Conservation (phyloP, 2,113 vertebrate species). For the Mirza zaza region DNA sequence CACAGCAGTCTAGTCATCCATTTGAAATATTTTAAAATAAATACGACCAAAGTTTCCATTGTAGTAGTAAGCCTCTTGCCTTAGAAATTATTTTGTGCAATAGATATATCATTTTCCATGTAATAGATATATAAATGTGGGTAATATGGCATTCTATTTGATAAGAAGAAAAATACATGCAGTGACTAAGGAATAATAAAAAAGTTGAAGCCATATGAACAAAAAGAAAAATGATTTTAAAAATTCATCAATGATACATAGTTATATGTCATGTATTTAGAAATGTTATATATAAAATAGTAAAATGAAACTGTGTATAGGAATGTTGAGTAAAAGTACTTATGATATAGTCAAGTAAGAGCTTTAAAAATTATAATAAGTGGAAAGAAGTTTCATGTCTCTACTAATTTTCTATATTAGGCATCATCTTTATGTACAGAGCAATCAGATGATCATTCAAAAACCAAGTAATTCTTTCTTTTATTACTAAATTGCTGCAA, state of each 20-base stretch:
- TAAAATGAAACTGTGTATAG: constrained; percentile 33
- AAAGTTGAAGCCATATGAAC: constrained; percentile 31
- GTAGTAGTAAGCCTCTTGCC: constrained; percentile 63
- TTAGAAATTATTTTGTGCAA: constrained; percentile 61
- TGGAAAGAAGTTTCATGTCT: constrained; percentile 44
- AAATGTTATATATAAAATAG: constrained; percentile 45
- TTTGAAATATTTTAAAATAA: constrained; percentile 72
- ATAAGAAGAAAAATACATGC: background rate
- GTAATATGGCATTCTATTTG: background rate
- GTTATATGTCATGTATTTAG: constrained; percentile 19
- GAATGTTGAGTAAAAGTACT: constrained; percentile 52
- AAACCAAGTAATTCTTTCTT: constrained; percentile 78
- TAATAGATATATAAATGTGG: background rate
- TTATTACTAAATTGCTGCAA: constrained; percentile 76
- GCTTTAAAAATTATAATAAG: background rate
- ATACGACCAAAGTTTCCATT: background rate
- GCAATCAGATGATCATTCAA: constrained; percentile 62
- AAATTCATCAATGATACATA: background rate
- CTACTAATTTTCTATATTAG: constrained; percentile 22
- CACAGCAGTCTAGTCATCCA: constrained; percentile 26
- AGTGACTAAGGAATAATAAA: background rate
- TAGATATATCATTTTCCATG: constrained; percentile 59
- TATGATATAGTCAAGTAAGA: background rate
- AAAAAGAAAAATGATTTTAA: constrained; percentile 21
- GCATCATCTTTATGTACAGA: constrained; percentile 62